Conservation (phyloP, 2,113 vertebrate genomes). For the Rhombomys opimus region DNA sequence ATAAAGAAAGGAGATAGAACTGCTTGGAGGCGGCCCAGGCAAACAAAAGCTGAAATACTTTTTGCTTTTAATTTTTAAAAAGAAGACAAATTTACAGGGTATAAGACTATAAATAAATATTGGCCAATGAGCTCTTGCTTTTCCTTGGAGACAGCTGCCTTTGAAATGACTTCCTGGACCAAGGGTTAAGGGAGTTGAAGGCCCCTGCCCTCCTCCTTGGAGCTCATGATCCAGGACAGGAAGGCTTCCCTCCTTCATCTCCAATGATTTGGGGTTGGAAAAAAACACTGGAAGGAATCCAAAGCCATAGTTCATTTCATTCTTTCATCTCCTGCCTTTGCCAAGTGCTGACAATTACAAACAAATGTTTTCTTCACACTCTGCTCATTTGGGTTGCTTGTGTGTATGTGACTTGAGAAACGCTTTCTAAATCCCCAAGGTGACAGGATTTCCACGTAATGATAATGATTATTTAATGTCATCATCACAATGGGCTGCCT, state of each 20-base stretch:
- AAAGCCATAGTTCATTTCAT: constrained; percentile 58
- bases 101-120: constrained; percentile 68
- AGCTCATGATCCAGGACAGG: neutral
- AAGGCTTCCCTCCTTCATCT: neutral
- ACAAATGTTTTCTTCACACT: constrained; percentile 79
- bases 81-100: constrained; percentile 73
- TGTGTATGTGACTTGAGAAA: constrained; percentile 74
- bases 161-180: constrained; percentile 75
- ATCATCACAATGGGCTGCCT: constrained; percentile 77
- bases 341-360: constrained; percentile 78
- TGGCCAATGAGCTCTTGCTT: constrained; percentile 69
- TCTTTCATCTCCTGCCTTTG: constrained; percentile 76
- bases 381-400: constrained; percentile 70
- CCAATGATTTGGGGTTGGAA: constrained; percentile 1
- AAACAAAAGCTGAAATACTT: constrained; percentile 72
- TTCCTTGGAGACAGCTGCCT: constrained; percentile 62
- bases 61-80: constrained; percentile 76
- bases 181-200: neutral
- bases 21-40: constrained; percentile 65
- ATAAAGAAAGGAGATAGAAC: constrained; percentile 70
- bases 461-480: constrained; percentile 83
- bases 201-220: constrained; percentile 8
- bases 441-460: constrained; percentile 74
- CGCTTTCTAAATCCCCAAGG: constrained; percentile 69
- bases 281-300: constrained; percentile 61